Percentiles rank a stretch among this genome's conserved stretches.
Evolutionary conservation across 2,888 invertebrate species (phyloP).

Genomic region (Xestia rhomboidea): DNA sequence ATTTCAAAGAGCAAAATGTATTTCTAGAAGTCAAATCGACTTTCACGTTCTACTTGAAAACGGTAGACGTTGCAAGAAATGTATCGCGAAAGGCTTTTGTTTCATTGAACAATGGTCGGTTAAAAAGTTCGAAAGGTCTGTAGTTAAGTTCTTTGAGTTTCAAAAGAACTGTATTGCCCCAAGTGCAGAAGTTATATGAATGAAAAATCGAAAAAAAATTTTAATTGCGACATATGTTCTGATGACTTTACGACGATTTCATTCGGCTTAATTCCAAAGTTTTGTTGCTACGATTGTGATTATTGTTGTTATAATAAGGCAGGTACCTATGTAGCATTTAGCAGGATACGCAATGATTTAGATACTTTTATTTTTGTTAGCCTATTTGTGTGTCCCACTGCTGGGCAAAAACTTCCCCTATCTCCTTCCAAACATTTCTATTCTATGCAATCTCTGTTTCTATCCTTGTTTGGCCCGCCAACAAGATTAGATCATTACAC

Average conservation of each 20-base stretch:
- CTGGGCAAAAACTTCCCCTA: background rate
- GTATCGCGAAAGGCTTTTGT: conserved; percentile 55
- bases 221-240: background rate
- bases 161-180: conserved; percentile 23
- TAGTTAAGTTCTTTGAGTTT: conserved; percentile 9
- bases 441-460: background rate
- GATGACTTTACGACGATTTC: background rate
- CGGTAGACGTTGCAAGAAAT: conserved; percentile 41
- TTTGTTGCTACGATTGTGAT: background rate
- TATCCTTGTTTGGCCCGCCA: background rate
- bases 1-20: conserved; percentile 45
- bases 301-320: too few species aligned
- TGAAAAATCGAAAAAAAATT: conserved; percentile 3
- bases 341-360: too few species aligned
- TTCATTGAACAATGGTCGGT: conserved; percentile 40
- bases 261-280: background rate
- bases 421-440: background rate
- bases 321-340: background rate
- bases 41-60: conserved; percentile 46
- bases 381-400: background rate
- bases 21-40: conserved; percentile 58
- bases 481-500: background rate
- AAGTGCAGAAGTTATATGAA: conserved; percentile 42
- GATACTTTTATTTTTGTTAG: too few species aligned
- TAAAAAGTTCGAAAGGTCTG: conserved; percentile 46